These are phyloP conservation scores for Leptobrachium ailaonicum DNA, from an alignment of 2,113 vertebrate genomes.

Conservation along the genomic window DNA sequence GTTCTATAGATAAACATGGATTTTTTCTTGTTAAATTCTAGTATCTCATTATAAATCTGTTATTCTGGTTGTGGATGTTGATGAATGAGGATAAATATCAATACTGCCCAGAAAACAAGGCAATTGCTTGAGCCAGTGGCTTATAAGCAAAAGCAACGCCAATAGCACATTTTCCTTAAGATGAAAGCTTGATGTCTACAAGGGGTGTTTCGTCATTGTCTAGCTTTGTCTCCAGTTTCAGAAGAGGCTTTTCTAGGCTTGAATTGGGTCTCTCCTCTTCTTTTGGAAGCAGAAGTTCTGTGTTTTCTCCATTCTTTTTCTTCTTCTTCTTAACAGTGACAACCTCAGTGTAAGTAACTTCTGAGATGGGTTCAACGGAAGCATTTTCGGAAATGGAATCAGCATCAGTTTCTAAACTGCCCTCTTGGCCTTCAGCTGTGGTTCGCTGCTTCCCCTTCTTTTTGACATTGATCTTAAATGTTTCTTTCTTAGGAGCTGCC, in stretches of 20 bases:
- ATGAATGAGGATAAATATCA: not conserved
- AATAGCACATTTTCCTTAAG: constrained; percentile 55
- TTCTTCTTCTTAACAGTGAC: constrained; percentile 77
- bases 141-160: not conserved
- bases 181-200: constrained; percentile 83
- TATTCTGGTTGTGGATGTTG: no score
- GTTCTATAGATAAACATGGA: no score
- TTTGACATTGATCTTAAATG: constrained; percentile 80
- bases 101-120: not conserved
- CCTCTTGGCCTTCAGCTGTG: constrained; percentile 79
- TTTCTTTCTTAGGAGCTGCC: constrained; percentile 82
- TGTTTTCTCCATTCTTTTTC: constrained; percentile 70
- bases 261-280: constrained; percentile 53
- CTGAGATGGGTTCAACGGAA: constrained; percentile 72
- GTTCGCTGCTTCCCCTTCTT: constrained; percentile 79
- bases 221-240: constrained; percentile 72
- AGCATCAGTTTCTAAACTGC: constrained; percentile 64
- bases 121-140: not conserved
- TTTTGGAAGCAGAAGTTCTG: constrained; percentile 59
- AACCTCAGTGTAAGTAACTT: constrained; percentile 77
- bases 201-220: constrained; percentile 68
- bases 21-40: not conserved
- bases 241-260: constrained; percentile 62
- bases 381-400: constrained; percentile 58
- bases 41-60: not conserved